Evolutionary conservation across 2,888 invertebrate species (phyloP).

Genomic region (Urechis unicinctus): DNA sequence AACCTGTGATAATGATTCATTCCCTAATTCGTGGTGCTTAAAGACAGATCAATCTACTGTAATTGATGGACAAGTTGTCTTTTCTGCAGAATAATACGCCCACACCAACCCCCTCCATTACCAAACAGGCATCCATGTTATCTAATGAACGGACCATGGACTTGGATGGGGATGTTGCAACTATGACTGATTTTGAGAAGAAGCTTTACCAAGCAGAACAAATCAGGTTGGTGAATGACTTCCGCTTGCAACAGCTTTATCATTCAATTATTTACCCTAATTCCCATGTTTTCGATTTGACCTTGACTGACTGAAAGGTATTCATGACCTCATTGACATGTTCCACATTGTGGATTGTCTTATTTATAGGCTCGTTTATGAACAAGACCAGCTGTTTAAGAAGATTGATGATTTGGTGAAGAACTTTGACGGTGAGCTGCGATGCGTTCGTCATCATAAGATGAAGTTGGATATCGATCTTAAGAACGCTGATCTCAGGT

Average conservation of each 20-base stretch:
- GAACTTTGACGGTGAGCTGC: conserved; percentile 60
- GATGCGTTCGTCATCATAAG: conserved; percentile 44
- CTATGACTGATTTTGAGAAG: conserved; percentile 22
- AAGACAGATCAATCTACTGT: no score
- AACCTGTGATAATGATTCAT: neutral
- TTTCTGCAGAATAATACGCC: neutral
- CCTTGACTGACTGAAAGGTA: neutral
- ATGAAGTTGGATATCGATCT: conserved; percentile 42
- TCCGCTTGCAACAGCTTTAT: neutral
- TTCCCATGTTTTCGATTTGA: neutral
- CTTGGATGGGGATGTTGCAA: neutral
- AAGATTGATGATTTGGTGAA: conserved; percentile 59
- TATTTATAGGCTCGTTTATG: conserved; percentile 34
- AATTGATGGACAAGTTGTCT: no score
- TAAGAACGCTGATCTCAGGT: conserved; percentile 50
- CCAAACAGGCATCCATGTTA: neutral
- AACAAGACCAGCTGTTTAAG: conserved; percentile 61
- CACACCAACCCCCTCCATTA: no score
- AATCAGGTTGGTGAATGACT: conserved; percentile 28
- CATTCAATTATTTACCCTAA: neutral
- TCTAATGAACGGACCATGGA: neutral
- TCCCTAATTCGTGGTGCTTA: neutral
- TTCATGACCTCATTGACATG: neutral
- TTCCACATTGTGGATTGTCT: neutral
- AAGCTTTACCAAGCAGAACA: conserved; percentile 32